Base-by-base conservation (phyloP, 2,113 vertebrate species). In the Collichthys lucidus region DNA sequence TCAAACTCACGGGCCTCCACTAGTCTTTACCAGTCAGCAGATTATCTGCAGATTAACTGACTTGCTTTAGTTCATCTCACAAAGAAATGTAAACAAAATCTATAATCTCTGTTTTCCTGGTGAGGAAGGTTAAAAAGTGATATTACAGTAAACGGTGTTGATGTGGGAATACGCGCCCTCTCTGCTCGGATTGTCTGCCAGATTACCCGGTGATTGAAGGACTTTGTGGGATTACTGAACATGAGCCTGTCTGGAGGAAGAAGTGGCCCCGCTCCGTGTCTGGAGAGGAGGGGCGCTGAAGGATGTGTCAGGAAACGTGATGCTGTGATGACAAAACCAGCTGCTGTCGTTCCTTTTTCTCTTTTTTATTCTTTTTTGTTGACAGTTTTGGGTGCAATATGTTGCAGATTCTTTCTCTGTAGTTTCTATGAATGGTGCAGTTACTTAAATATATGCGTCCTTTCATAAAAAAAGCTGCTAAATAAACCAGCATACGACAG, bases 201-300 rank as follows among this genome's bases (percentile, higher is more conserved):
- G 93, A 92, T 94, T 94, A 94, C 73, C 72, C 0, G 22, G 5
- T 84, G 83, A 79, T 74, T 82, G 85, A 42, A 89, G 83, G 89
- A 85, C 86, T 89, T 92, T 87, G 85, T 76, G 63, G 90, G 91
- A 93, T 94, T 94, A 94, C 59, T 55, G 67, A 26, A 68, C 73
- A 72, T 88, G 88, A 91, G 80, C 86, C 85, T 82, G 89, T 92
- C 91, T 91, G 79, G 74, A 88, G 85, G 70, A 76, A 78, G 78
- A 86, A 53, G 84, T 31, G 75, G 83, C 84, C 64, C 75, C 84
- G 31, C 40, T 42, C 66, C 60, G 19, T 3, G 68, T 87, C 52
- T 69, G 11, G 49, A 24, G 71, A 40, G 31, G 31, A 31, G 31
- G 4, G 7, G 26, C 16, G 11, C 8, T 29, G 42, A 44, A 56